phyloP scores from a whole-genome alignment of 1,140 invertebrate genomes.

The Varroa destructor region DNA sequence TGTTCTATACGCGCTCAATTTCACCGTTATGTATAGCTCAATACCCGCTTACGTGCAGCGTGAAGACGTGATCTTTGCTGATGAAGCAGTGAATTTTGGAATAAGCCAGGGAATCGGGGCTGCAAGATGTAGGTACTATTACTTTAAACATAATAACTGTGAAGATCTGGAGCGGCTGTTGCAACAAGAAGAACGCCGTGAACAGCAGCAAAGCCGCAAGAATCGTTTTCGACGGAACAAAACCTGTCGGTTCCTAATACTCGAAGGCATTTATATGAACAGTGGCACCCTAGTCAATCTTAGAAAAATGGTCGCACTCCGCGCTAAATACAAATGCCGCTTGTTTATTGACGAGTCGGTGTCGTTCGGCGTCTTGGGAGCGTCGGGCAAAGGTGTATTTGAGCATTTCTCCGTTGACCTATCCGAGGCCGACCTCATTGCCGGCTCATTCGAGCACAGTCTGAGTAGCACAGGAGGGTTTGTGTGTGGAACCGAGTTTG shows the following conservation, averaged over 20 bases:
- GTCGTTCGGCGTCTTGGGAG: conserved; percentile 77
- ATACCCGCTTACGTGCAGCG: conserved; percentile 91
- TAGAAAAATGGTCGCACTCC: conserved; percentile 56
- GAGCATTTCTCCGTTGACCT: conserved; percentile 65
- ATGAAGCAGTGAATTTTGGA: conserved; percentile 80
- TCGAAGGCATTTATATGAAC: conserved; percentile 85
- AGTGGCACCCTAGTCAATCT: conserved; percentile 77
- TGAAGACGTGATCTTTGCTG: conserved; percentile 81
- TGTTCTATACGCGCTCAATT: conserved; percentile 91
- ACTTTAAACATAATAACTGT: conserved; percentile 85
- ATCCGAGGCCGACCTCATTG: conserved; percentile 78
- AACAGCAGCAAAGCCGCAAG: conserved; percentile 42
- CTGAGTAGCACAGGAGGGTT: conserved; percentile 85
- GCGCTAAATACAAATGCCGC: conserved; percentile 73
- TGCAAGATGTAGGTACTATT: conserved; percentile 65
- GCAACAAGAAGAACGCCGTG: conserved; percentile 52
- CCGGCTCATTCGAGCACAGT: conserved; percentile 72
- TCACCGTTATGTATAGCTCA: conserved; percentile 85
- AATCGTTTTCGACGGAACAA: conserved; percentile 59
- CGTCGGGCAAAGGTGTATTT: conserved; percentile 68
- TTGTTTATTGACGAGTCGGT: conserved; percentile 87
- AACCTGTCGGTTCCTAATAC: conserved; percentile 67
- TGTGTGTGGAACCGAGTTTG: conserved; percentile 77
- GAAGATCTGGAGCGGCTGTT: conserved; percentile 66
- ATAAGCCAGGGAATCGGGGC: conserved; percentile 88